These are phyloP conservation scores for Stigmatopora argus DNA, from an alignment of 2,113 vertebrate genomes.

Conservation along the genomic window DNA sequence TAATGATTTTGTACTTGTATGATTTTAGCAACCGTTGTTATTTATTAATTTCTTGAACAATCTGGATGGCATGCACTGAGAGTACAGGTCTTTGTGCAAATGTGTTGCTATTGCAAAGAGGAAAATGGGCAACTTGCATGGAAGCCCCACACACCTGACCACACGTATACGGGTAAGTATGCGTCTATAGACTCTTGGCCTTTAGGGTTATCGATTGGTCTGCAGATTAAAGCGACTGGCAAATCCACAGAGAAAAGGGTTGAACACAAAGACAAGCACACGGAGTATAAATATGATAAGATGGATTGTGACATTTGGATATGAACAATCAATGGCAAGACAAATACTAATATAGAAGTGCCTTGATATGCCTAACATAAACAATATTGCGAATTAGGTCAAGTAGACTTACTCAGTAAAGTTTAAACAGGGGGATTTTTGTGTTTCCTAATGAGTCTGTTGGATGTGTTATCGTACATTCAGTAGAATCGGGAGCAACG, in stretches of 20 bases:
- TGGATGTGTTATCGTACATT: neutral
- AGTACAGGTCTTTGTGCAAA: slow-evolving; percentile 35
- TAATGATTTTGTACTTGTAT: neutral
- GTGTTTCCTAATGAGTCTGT: neutral
- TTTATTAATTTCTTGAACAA: slow-evolving; percentile 7
- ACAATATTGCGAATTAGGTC: neutral
- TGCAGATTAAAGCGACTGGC: slow-evolving; percentile 16
- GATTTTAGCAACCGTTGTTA: slow-evolving; percentile 26
- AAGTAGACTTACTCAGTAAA: neutral
- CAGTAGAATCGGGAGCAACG: too few relatives aligned
- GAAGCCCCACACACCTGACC: slow-evolving; percentile 28
- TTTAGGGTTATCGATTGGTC: slow-evolving; percentile 54
- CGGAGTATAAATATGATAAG: slow-evolving; percentile 39
- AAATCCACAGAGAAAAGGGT: slow-evolving; percentile 30
- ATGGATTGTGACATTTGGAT: slow-evolving; percentile 61
- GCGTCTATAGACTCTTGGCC: slow-evolving; percentile 11
- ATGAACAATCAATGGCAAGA: slow-evolving; percentile 52
- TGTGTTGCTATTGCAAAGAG: slow-evolving; percentile 46
- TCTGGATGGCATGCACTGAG: slow-evolving; percentile 14
- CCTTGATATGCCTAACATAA: slow-evolving; percentile 35
- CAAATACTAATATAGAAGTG: slow-evolving; percentile 49
- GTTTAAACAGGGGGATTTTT: neutral
- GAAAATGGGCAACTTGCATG: slow-evolving; percentile 42
- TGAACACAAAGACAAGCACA: slow-evolving; percentile 19
- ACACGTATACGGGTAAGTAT: slow-evolving; percentile 1